A percentile compares a stretch with the other conserved stretches of the same genome.
Evolutionary conservation across 1,140 invertebrate genomes (phyloP).

Genomic region (Ladona fulva): DNA sequence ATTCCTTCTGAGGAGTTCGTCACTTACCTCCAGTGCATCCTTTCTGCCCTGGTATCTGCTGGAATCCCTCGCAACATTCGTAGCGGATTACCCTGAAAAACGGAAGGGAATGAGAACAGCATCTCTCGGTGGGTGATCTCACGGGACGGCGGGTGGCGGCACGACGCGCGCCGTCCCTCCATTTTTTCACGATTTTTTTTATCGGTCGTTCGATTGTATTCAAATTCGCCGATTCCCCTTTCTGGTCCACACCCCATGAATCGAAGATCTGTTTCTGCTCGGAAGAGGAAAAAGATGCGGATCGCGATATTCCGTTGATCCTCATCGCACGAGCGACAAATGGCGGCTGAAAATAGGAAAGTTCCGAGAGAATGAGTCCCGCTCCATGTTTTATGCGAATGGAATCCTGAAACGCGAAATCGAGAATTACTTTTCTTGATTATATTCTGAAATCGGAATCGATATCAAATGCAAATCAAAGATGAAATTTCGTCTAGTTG

Average conservation of each 20-base stretch:
- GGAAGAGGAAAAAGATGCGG: background rate
- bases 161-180: too few species aligned
- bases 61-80: conserved; percentile 45
- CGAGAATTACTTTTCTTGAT: too few species aligned
- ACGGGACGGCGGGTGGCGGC: too few species aligned
- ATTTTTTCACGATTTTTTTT: background rate
- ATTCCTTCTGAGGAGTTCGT: background rate
- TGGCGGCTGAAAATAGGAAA: too few species aligned
- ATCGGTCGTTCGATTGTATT: background rate
- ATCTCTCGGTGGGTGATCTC: background rate
- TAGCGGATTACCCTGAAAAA: conserved; percentile 38
- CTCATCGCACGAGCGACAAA: background rate
- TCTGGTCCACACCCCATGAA: background rate
- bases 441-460: too few species aligned
- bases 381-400: too few species aligned
- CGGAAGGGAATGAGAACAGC: background rate
- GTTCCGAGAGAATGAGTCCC: too few species aligned
- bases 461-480: too few species aligned
- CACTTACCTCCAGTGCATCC: conserved; percentile 42
- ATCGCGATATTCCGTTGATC: background rate
- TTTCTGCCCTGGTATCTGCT: conserved; percentile 32
- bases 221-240: background rate
- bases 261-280: background rate
- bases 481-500: too few species aligned
- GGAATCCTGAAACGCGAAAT: too few species aligned